phyloP scores from a whole-genome alignment of 2,113 vertebrate genomes.

The Capreolus pygargus region DNA sequence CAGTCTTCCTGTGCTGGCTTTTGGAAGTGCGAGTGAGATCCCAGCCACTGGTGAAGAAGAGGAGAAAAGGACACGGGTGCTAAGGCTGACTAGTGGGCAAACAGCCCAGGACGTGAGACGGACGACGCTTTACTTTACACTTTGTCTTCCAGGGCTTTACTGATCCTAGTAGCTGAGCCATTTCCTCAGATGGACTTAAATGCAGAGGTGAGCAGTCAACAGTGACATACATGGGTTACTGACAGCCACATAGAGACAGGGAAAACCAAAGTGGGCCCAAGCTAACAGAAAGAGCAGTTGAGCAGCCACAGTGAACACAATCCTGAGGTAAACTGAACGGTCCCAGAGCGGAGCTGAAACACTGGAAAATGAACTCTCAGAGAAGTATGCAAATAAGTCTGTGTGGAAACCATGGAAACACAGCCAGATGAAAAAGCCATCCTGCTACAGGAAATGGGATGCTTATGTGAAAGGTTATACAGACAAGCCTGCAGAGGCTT shows the following conservation, averaged over 20 bases:
- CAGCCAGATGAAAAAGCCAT: not conserved
- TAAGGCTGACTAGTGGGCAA: not conserved
- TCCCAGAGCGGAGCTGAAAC: not conserved
- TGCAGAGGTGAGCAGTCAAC: not conserved
- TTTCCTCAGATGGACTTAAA: slow-evolving; percentile 19
- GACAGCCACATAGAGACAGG: slow-evolving; percentile 31
- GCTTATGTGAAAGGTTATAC: not conserved
- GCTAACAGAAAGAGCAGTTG: not conserved
- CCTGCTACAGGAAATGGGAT: slow-evolving; percentile 12
- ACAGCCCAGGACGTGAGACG: not conserved
- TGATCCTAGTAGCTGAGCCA: not conserved
- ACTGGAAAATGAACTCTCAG: not conserved
- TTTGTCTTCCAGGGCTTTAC: not conserved
- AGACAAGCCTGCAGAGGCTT: not conserved
- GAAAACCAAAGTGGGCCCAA: not conserved
- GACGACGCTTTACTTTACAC: not conserved
- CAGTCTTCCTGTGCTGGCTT: not conserved
- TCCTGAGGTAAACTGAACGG: not conserved
- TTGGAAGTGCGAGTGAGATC: not conserved
- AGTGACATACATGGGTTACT: not conserved
- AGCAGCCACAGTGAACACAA: not conserved
- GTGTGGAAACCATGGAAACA: slow-evolving; percentile 46
- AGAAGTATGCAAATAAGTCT: slow-evolving; percentile 27
- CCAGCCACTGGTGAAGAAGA: not conserved
- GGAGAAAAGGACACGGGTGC: not conserved